Evolutionary conservation across 30 jellyfish, hydroid and myxozoan genomes (phyloP).

Genomic region (Sanderia malayensis): DNA sequence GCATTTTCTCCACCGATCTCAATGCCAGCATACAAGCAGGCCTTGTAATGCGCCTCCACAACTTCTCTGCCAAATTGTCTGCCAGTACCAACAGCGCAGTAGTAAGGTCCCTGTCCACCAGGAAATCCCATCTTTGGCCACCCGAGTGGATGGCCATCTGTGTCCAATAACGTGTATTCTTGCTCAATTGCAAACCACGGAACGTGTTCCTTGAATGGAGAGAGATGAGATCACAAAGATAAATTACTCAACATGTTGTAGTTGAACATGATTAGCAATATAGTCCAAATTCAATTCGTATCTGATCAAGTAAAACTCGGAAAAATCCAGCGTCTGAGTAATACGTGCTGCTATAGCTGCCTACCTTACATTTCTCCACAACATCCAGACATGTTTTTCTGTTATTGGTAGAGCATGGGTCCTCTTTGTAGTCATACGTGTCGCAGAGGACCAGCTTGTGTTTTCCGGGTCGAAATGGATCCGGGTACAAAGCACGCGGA

Average conservation of each 20-base stretch:
- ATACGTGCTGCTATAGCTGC: too few relatives aligned
- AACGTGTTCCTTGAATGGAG: conserved; percentile 55
- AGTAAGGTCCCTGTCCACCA: conserved; percentile 95
- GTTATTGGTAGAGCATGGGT: conserved; percentile 71
- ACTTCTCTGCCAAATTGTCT: conserved; percentile 92
- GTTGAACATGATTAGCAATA: too few relatives aligned
- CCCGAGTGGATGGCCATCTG: conserved; percentile 94
- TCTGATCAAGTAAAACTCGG: too few relatives aligned
- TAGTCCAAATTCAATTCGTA: too few relatives aligned
- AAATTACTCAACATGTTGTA: too few relatives aligned
- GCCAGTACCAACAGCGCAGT: conserved; percentile 97
- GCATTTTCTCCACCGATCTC: conserved; percentile 94
- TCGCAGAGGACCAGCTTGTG: conserved; percentile 82
- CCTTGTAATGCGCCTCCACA: conserved; percentile 96
- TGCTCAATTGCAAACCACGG: conserved; percentile 99
- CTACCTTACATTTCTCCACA: conserved; percentile 74
- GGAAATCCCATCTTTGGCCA: conserved; percentile 98
- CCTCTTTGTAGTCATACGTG: conserved; percentile 72
- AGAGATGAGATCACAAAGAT: too few relatives aligned
- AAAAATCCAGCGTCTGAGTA: too few relatives aligned
- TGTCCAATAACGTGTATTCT: conserved; percentile 91
- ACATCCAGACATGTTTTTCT: conserved; percentile 70
- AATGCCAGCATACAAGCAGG: conserved; percentile 91
- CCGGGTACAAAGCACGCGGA: conserved; percentile 83
- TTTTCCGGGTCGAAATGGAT: conserved; percentile 85